phyloP scores from a whole-genome alignment of 1,140 invertebrate species.

The Coelopa frigida region DNA sequence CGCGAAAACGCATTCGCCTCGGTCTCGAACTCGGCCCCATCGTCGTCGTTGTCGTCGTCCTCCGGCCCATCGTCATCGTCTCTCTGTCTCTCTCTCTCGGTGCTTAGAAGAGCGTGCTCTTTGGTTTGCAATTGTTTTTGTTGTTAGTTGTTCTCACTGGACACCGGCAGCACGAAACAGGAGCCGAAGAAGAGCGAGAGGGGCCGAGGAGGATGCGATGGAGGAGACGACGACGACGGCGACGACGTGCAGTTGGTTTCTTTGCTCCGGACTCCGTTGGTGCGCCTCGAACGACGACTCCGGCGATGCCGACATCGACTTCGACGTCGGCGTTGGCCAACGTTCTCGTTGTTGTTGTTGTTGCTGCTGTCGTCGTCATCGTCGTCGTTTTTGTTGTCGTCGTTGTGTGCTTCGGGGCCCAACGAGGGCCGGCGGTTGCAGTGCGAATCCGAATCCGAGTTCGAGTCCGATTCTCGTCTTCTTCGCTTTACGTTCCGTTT shows the following conservation, averaged over 20 bases:
- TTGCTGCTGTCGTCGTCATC: conserved; percentile 6
- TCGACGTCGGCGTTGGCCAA: conserved; percentile 12
- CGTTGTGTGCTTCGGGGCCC: no score
- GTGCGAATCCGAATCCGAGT: no score
- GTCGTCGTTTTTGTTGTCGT: no score
- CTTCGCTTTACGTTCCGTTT: no score
- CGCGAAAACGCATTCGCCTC: no score
- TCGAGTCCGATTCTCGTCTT: no score
- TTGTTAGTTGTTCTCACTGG: conserved; percentile 7
- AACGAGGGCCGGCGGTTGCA: neutral
- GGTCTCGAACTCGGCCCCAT: no score
- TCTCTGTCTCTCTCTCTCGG: no score
- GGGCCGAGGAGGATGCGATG: neutral
- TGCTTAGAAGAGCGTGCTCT: no score
- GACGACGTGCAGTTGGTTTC: neutral
- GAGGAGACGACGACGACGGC: neutral
- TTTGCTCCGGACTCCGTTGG: neutral
- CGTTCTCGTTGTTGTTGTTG: conserved; percentile 8
- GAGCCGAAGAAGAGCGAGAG: neutral
- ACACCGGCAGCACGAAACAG: neutral
- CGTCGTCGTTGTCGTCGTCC: neutral
- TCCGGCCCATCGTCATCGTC: neutral
- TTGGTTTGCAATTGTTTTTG: neutral
- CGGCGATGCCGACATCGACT: conserved; percentile 12
- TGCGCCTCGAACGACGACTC: neutral